phyloP scores from a whole-genome alignment of 92 coral and sea anemone species.

The Montipora capitata region DNA sequence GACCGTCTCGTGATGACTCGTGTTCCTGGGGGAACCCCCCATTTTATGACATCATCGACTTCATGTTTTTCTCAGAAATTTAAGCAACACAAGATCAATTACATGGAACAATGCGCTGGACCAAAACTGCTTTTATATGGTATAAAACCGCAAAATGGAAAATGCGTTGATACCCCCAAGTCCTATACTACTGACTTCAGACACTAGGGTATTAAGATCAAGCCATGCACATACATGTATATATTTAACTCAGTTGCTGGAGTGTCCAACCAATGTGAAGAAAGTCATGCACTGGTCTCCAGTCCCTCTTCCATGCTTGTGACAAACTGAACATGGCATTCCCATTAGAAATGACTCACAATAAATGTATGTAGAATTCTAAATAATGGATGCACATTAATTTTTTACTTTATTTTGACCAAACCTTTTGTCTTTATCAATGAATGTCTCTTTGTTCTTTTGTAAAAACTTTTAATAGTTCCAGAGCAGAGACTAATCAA shows the following conservation, averaged over 20 bases:
- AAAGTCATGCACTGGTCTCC: constrained; percentile 4
- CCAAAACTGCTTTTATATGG: too few species aligned
- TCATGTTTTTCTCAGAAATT: too few species aligned
- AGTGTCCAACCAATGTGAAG: background rate
- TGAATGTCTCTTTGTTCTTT: background rate
- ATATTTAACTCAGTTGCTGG: background rate
- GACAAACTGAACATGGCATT: constrained; percentile 11
- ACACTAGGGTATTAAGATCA: constrained; percentile 1
- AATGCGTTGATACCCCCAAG: too few species aligned
- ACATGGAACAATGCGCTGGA: too few species aligned
- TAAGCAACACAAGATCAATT: too few species aligned
- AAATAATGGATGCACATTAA: background rate
- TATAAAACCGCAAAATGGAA: too few species aligned
- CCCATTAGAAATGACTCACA: constrained; percentile 16
- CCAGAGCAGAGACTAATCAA: constrained; percentile 14
- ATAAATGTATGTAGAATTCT: constrained; percentile 10
- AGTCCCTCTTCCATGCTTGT: constrained; percentile 4
- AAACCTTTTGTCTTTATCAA: background rate
- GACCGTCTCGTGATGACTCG: too few species aligned
- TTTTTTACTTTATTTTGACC: background rate
- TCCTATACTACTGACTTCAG: background rate
- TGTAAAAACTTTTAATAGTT: constrained; percentile 6
- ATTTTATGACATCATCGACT: too few species aligned
- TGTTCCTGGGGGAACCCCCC: too few species aligned
- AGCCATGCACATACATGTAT: background rate